Evolutionary conservation across 2,888 invertebrate genomes (phyloP), one percentile per base, ranked within the genome.

Genomic region (Trachelus troglodyta): DNA sequence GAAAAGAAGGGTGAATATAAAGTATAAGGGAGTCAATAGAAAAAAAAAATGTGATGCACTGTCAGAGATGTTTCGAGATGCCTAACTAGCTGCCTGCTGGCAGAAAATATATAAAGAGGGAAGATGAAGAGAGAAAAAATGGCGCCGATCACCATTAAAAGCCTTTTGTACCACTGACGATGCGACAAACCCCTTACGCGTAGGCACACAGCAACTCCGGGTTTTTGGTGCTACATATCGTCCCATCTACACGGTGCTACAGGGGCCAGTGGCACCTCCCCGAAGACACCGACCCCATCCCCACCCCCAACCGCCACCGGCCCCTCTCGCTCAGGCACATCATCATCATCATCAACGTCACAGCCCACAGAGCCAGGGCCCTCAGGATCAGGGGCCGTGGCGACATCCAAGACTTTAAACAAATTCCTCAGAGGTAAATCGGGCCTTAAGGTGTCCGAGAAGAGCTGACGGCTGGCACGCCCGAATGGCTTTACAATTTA

Each of bases 191-290:
- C 73, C 76, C 30, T 79, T 79, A 77, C 87, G 85, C 87, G 83
- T 89, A 90, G 91, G 90, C 90, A 91, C 86, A 87, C 91, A 87
- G 86, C 90, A 85, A 90, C 88, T 81, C 90, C 90, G 85, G 87
- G 91, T 87, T 88, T 91, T 86, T 91, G 91, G 91, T 91, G 90
- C 90, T 91, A 91, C 90, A 89, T 91, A 89, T 91, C 91, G 85
- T 87, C 90, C 87, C 90, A 90, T 87, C 89, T 91, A 84, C 89
- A 89, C 88, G 89, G 89, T 87, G 82, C 85, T 87, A 80, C 86
- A 85, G 87, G 87, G 85, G 85, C 90, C 90, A 81, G 87, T 89
- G 87, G 90, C 87, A 77, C 90, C 90, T 75, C 89, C 90, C 79
- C 90, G 90, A 90, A 88, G 88, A 88, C 89, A 89, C 85, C 89